Evolutionary conservation across 2,888 invertebrate species (phyloP).

Genomic region (Diarsia rubi): DNA sequence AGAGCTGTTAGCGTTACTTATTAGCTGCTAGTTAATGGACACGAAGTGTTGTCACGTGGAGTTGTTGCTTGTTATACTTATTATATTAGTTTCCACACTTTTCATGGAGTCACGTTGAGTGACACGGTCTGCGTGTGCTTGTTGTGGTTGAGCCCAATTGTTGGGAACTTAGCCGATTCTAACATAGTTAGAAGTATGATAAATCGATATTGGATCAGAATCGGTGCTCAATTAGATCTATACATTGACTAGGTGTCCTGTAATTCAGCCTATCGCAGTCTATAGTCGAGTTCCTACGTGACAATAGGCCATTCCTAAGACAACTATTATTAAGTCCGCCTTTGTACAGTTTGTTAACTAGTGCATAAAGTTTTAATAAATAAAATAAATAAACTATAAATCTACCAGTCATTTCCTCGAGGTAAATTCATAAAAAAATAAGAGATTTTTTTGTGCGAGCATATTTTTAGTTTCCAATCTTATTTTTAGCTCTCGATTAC

Average conservation of each 20-base stretch:
- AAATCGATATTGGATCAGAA: neutral
- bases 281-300: neutral
- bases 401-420: slow-evolving; percentile 2
- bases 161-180: neutral
- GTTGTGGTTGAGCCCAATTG: neutral
- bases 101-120: slow-evolving; percentile 41
- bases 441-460: no score
- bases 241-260: neutral
- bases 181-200: neutral
- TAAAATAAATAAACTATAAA: no score
- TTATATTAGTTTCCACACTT: slow-evolving; percentile 16
- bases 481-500: slow-evolving; percentile 15
- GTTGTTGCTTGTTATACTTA: neutral
- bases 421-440: slow-evolving; percentile 16
- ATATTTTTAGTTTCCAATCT: neutral
- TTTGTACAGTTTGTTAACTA: no score
- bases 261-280: neutral
- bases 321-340: no score
- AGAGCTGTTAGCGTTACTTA: slow-evolving; percentile 42
- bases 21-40: slow-evolving; percentile 37
- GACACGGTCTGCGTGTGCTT: slow-evolving; percentile 17
- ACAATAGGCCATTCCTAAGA: neutral
- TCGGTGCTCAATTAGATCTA: neutral
- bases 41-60: slow-evolving; percentile 54
- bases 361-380: no score